These are phyloP conservation scores for Thunnus maccoyii DNA, from an alignment of 2,113 vertebrate genomes.

Conservation along the genomic window DNA sequence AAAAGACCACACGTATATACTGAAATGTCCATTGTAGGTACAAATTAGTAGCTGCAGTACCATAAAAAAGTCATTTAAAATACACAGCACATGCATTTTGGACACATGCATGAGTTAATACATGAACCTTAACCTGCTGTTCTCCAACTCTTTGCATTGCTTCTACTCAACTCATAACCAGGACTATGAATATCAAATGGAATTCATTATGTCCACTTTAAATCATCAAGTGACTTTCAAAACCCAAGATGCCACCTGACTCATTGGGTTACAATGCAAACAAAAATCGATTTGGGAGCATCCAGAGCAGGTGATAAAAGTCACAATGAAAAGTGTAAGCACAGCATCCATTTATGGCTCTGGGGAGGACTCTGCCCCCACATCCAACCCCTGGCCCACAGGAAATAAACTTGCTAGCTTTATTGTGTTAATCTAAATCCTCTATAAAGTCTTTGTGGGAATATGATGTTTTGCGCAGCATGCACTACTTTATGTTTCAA, in stretches of 20 bases:
- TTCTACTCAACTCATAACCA: not conserved
- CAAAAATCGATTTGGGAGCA: slow-evolving; percentile 63
- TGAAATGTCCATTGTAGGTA: not conserved
- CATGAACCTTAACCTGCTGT: not conserved
- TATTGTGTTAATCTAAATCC: slow-evolving; percentile 57
- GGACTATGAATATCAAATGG: slow-evolving; percentile 1
- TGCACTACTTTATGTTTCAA: slow-evolving; percentile 44
- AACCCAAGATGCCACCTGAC: slow-evolving; percentile 8
- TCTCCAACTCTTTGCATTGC: not conserved
- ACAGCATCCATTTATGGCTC: slow-evolving; percentile 45
- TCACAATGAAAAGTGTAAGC: slow-evolving; percentile 64
- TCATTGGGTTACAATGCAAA: slow-evolving; percentile 67
- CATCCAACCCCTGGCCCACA: slow-evolving; percentile 45
- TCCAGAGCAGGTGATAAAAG: slow-evolving; percentile 57
- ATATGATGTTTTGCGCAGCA: slow-evolving; percentile 31
- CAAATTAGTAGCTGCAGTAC: not conserved
- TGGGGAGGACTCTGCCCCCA: slow-evolving; percentile 49
- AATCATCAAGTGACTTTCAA: slow-evolving; percentile 24
- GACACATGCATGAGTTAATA: no score
- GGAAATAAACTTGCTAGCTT: slow-evolving; percentile 58
- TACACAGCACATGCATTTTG: not conserved
- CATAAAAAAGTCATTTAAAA: not conserved
- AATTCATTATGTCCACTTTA: slow-evolving; percentile 35
- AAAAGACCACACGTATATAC: no score
- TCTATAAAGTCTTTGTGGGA: slow-evolving; percentile 31